Conservation (phyloP, 2,888 invertebrate genomes). For the Conus canariensis region DNA sequence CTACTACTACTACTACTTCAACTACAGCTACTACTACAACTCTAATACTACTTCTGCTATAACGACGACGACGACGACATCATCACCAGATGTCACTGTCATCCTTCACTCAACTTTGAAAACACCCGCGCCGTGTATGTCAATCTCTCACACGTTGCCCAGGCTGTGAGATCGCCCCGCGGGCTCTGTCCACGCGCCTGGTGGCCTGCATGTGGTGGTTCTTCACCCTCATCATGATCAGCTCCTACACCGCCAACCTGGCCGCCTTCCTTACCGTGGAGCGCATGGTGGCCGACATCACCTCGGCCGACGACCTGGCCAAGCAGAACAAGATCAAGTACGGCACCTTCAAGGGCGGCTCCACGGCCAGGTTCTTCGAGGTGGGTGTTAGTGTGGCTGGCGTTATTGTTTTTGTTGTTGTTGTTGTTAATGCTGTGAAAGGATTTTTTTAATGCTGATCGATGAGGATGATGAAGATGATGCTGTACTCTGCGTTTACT, state of each 20-base stretch:
- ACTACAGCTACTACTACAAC: neutral
- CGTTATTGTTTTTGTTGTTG: neutral
- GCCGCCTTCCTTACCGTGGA: conserved; percentile 99
- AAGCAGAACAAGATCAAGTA: conserved; percentile 95
- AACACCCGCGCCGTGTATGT: neutral
- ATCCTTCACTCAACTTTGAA: too few relatives aligned
- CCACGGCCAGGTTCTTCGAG: conserved; percentile 97
- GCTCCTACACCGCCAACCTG: conserved; percentile 97
- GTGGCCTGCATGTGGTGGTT: conserved; percentile 98
- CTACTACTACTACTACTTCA: neutral
- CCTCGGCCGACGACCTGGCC: conserved; percentile 96
- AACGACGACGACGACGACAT: neutral
- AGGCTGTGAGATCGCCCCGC: conserved; percentile 80
- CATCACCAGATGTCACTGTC: neutral
- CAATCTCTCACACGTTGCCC: neutral
- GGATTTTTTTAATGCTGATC: neutral
- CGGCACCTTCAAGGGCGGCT: conserved; percentile 95
- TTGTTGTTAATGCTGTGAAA: neutral
- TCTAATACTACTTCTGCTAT: neutral
- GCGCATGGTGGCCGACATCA: conserved; percentile 95
- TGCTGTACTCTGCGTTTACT: too few relatives aligned
- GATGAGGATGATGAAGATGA: too few relatives aligned
- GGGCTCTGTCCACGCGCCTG: conserved; percentile 87
- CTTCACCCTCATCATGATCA: conserved; percentile 98
- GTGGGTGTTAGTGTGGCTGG: conserved; percentile 62